Evolutionary conservation across 2,888 invertebrate species (phyloP), one percentile per base, ranked within the genome.

Genomic region (Helleia helle): DNA sequence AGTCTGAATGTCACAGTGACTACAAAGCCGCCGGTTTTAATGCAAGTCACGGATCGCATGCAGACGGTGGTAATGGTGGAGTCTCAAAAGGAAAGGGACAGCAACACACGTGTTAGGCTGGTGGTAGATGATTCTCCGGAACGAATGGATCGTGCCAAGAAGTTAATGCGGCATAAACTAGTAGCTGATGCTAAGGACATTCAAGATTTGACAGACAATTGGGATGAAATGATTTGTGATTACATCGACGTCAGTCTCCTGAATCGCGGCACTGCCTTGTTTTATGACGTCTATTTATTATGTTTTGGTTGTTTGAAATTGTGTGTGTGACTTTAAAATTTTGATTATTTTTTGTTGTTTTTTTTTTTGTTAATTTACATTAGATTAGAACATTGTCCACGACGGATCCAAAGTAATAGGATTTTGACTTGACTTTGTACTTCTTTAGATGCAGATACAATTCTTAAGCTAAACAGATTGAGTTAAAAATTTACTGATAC

Each of bases 141-240:
- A 3, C 58, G 58, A 5, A 42, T 77, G 2, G 56, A 55, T 0
- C 52, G 50, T n/a, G 77, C 75, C 7, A 76, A 75, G 47, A 60
- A 54, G 1, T 47, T 81, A 12, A 79, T 83, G 79, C 62, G 79
- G 2, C 61, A 59, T 5, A 77, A 77, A 43, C 54, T 83, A 17
- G 58, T 81, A 1, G 54, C 69, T 0, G 55, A 59, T 12, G 71
- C 80, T 1, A 65, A 57, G 15, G 64, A 47, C 41, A 68, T 80
- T 5, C 64, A 65, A n/a, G 79, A 80, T 4, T 62, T 81, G 1
- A 72, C 73, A 1, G 69, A 72, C 9, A 65, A 81, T 48, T 80
- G 80, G 80, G 79, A 80, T 37, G 71, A 74, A 1, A 46, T 71
- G 49, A 56, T 83, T 3, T 83, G 83, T 47, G 83, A 83, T 46